A percentile compares a stretch with the other conserved stretches of the same genome.
phyloP scores from a whole-genome alignment of 2,888 invertebrate species.

The Tenthredo notha region DNA sequence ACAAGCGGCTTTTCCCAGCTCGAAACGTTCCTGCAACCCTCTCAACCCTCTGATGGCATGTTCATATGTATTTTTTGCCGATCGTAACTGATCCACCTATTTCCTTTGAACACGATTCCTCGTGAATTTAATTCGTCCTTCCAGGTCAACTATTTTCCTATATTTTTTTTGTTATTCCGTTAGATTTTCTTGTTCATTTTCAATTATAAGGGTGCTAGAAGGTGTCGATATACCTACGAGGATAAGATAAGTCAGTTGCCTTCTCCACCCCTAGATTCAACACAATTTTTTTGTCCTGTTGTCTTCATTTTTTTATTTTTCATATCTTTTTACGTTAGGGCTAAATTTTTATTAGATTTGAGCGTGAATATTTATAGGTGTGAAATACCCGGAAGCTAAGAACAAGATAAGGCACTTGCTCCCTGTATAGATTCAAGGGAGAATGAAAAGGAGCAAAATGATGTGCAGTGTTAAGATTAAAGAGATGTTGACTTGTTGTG shows the following conservation, averaged over 20 bases:
- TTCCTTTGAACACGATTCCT: slow-evolving; percentile 22
- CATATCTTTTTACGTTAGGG: not conserved
- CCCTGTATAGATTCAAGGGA: not conserved
- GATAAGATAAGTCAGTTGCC: not conserved
- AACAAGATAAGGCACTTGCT: slow-evolving; percentile 41
- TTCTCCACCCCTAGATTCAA: not conserved
- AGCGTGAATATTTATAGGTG: slow-evolving; percentile 4
- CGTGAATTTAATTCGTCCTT: not conserved
- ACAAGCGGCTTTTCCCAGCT: slow-evolving; percentile 36
- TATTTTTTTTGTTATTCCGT: not conserved
- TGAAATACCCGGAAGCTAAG: not conserved
- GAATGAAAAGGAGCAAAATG: not conserved
- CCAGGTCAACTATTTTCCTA: not conserved
- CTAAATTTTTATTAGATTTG: not conserved
- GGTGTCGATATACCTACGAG: not conserved
- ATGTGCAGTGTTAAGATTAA: not conserved
- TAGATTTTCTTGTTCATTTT: not conserved
- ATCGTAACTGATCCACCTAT: slow-evolving; percentile 24
- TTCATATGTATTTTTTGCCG: slow-evolving; percentile 34
- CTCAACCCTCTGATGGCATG: not conserved
- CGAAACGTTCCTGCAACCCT: not conserved
- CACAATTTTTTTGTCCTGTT: not conserved
- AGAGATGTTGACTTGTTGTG: not conserved
- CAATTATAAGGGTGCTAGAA: not conserved
- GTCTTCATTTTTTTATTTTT: not conserved